phyloP scores from a whole-genome alignment of 2,113 vertebrate genomes.

The Paratilapia polleni region DNA sequence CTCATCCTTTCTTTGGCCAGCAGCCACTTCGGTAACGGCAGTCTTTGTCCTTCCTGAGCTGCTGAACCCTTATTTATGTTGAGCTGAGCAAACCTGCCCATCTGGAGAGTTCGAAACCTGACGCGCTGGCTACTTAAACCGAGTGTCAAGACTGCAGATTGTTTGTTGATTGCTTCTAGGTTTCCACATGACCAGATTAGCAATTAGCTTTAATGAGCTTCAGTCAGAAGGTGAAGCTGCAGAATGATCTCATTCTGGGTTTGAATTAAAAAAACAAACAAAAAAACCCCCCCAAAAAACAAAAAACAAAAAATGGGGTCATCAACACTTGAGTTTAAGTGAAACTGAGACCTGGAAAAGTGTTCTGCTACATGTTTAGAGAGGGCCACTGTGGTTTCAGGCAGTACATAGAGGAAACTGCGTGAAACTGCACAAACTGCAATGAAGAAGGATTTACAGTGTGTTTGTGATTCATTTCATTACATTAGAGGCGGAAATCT shows the following conservation, averaged over 20 bases:
- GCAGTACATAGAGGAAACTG: neutral
- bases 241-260: conserved; percentile 47
- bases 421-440: conserved; percentile 10
- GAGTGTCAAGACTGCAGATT: conserved; percentile 48
- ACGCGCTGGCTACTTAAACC: conserved; percentile 46
- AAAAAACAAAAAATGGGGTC: neutral
- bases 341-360: conserved; percentile 24
- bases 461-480: conserved; percentile 1
- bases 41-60: conserved; percentile 42
- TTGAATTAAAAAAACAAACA: conserved; percentile 36
- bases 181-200: conserved; percentile 69
- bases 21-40: conserved; percentile 46
- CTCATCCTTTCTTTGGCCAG: conserved; percentile 43
- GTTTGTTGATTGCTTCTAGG: conserved; percentile 52
- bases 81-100: conserved; percentile 50
- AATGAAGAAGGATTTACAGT: conserved; percentile 3
- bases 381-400: neutral
- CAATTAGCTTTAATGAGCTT: conserved; percentile 66
- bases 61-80: conserved; percentile 32
- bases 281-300: too few species aligned
- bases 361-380: conserved; percentile 4
- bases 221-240: conserved; percentile 52
- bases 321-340: conserved; percentile 39
- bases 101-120: conserved; percentile 59
- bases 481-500: neutral